Evolutionary conservation across 23 tunicate species (phyloP).

Genomic region (Trididemnum clinides): DNA sequence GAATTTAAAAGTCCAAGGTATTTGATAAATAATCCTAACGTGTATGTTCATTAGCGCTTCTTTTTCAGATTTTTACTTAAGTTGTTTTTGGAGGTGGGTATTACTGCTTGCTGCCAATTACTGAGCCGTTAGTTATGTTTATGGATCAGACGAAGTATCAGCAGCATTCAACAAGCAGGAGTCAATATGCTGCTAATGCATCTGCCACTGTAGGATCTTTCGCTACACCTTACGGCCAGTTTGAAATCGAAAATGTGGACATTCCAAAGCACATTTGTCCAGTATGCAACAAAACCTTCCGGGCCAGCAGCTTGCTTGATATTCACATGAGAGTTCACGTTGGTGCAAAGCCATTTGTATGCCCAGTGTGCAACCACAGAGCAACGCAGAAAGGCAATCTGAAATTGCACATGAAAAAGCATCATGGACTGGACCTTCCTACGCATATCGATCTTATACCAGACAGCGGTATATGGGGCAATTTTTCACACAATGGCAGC

Average conservation of each 20-base stretch:
- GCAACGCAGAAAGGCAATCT: constrained; percentile 93
- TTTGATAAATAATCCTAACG: too few species aligned
- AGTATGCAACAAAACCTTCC: constrained; percentile 75
- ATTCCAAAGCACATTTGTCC: constrained; percentile 56
- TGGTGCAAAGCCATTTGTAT: constrained; percentile 89
- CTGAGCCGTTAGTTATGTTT: not conserved
- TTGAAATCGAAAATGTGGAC: constrained; percentile 11
- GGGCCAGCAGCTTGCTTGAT: constrained; percentile 82
- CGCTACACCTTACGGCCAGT: not conserved
- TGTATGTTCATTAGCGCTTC: too few species aligned
- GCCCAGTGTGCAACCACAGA: constrained; percentile 86
- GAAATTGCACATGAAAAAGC: constrained; percentile 95
- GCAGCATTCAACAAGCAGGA: not conserved
- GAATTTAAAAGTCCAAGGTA: too few species aligned
- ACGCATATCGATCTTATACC: constrained; percentile 81
- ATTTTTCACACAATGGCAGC: constrained; percentile 10
- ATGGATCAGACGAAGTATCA: constrained; percentile 25
- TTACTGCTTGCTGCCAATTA: not conserved
- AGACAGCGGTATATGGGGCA: constrained; percentile 95
- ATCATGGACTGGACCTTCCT: constrained; percentile 83
- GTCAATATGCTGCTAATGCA: not conserved
- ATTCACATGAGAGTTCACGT: constrained; percentile 97
- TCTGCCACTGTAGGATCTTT: not conserved
- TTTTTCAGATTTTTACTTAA: too few species aligned
- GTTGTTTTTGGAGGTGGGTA: too few species aligned